A percentile compares a stretch with the other conserved stretches of the same genome.
Conservation (phyloP, 2,797 vertebrate genomes). For the Halcyon smyrnensis region DNA sequence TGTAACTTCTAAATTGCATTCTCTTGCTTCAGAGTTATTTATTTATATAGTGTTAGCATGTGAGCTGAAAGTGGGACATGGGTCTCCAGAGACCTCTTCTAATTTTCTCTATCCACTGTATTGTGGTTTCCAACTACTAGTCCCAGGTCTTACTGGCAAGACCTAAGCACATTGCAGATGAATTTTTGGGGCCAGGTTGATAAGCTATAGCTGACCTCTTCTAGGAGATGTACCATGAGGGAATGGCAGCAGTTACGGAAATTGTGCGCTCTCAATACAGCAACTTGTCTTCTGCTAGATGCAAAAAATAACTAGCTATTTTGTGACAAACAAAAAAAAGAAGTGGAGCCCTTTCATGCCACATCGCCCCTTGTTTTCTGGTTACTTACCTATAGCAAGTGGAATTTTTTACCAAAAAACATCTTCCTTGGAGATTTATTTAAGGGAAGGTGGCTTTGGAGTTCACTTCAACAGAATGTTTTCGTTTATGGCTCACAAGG, state of each 20-base stretch:
- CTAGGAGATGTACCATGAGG: background rate
- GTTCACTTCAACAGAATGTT: background rate
- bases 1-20: background rate
- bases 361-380: fast-evolving
- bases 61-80: background rate
- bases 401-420: background rate
- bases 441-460: background rate
- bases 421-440: background rate
- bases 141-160: fast-evolving
- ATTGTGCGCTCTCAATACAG: background rate
- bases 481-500: background rate
- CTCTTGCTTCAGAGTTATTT: background rate
- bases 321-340: background rate
- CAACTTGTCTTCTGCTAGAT: background rate
- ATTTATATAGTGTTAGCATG: background rate
- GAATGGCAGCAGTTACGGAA: background rate
- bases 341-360: fast-evolving
- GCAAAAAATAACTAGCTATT: background rate
- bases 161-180: background rate
- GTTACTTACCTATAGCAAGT: background rate
- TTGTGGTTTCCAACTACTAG: fast-evolving
- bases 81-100: background rate
- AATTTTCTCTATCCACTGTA: background rate
- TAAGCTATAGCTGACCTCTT: background rate
- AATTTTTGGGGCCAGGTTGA: background rate